Evolutionary conservation across 2,113 vertebrate genomes (phyloP).

Genomic region (Indri indri): DNA sequence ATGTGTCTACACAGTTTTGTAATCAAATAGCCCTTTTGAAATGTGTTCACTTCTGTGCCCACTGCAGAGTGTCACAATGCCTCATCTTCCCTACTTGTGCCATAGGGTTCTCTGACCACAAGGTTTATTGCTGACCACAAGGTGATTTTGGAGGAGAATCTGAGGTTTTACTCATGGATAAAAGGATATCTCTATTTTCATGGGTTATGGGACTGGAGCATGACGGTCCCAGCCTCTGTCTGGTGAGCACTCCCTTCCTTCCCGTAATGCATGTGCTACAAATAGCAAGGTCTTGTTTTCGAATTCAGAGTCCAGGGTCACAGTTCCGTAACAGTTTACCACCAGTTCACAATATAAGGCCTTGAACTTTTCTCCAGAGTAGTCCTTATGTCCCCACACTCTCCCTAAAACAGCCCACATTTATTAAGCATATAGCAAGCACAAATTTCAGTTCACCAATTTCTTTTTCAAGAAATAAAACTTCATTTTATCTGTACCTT

Average conservation of each 20-base stretch:
- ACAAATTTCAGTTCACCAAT: not conserved
- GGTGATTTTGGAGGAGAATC: not conserved
- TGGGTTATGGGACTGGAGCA: not conserved
- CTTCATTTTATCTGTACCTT: not conserved
- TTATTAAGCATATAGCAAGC: not conserved
- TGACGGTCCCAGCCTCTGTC: not conserved
- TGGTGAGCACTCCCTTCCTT: not conserved
- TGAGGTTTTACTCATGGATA: not conserved
- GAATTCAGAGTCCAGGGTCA: not conserved
- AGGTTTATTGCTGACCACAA: not conserved
- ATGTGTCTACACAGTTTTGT: not conserved
- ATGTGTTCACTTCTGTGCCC: not conserved
- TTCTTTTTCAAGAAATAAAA: not conserved
- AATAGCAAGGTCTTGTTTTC: not conserved
- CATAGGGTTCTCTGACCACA: too few relatives aligned
- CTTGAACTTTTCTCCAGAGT: not conserved
- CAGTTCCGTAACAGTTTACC: not conserved
- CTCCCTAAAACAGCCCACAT: not conserved
- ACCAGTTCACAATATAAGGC: not conserved
- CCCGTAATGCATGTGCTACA: not conserved
- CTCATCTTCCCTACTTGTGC: not conserved
- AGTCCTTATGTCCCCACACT: not conserved
- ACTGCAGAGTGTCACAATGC: not conserved
- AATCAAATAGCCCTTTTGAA: not conserved
- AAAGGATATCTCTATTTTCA: not conserved